Evolutionary conservation across 2,113 vertebrate genomes (phyloP).

Genomic region (Colaptes auratus): DNA sequence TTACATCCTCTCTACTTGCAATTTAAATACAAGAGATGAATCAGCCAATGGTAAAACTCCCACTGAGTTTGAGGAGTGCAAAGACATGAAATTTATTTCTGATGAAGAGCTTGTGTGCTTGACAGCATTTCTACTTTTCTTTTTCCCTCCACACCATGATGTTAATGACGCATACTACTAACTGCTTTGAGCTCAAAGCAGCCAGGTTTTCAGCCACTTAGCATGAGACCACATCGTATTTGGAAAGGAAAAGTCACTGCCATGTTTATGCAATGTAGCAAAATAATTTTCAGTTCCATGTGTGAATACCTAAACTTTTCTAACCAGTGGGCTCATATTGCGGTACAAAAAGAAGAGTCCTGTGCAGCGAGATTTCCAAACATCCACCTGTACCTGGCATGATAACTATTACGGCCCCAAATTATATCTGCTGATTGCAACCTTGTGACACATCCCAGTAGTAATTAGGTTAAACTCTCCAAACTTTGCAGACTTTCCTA

Average conservation of each 20-base stretch:
- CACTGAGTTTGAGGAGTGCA: background rate
- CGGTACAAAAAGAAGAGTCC: background rate
- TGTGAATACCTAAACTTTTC: background rate
- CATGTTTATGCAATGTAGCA: background rate
- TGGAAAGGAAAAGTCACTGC: background rate
- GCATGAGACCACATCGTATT: background rate
- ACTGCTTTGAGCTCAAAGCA: background rate
- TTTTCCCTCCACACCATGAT: rapidly evolving
- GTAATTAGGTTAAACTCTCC: background rate
- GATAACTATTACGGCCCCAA: background rate
- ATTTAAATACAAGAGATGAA: conserved; percentile 42
- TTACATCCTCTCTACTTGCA: conserved; percentile 46
- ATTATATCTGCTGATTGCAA: background rate
- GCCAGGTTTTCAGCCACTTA: background rate
- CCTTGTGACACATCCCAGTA: background rate
- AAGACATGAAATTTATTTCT: background rate
- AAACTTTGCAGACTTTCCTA: background rate
- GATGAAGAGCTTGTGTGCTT: background rate
- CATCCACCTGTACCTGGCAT: background rate
- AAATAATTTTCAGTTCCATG: background rate
- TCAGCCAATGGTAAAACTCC: conserved; percentile 8
- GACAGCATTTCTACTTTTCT: background rate
- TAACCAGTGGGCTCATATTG: background rate
- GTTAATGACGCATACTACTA: background rate
- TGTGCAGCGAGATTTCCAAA: background rate